Evolutionary conservation across 2,113 vertebrate species (phyloP), one percentile per base, ranked within the genome.

Genomic region (Atlantisia rogersi): DNA sequence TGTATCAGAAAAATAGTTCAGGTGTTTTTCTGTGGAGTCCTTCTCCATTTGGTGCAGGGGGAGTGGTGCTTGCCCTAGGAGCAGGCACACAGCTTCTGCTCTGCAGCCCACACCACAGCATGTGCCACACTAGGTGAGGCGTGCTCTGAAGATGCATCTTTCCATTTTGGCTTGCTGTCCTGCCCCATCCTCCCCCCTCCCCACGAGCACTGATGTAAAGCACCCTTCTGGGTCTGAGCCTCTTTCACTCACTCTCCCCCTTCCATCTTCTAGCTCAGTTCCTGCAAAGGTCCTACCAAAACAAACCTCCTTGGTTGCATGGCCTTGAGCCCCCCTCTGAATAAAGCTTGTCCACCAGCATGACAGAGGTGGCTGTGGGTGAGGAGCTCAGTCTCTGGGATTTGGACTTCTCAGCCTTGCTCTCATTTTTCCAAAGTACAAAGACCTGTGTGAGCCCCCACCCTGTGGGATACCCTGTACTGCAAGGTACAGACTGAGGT

Each of bases 51-150:
- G 64, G 50, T 84, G 77, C 68, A 22, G 6, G 39, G 17, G 53
- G 21, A 60, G 19, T 2, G 5, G 65, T 53, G 13, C 26, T 68
- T 55, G 71, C 46, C 4, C 4, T 55, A 4, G 17, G 25, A 86
- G 70, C 74, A 88, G 70, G 68, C 62, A 18, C 60, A 69, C 77
- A 82, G 50, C 3, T 0, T 58, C 55, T 64, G 44, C 81, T 81
- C 39, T 82, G 64, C 58, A 25, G 37, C n/a, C 37, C 42, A 26
- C 39, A 9, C 14, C 70, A 60, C 55, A 73, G 53, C 39, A 40
- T 0, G 0, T 64, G 91, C 63, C 70, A 24, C 3, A 12, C 85
- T 77, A 28, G 29, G 53, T 0, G 1, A 86, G n/a, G 69, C 84
- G 40, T 48, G 58, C 59, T 73, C 24, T 75, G 40, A 52, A 26